Conservation (phyloP, 1,140 invertebrate species). For the silkworm (Bombyx mori) region DNA sequence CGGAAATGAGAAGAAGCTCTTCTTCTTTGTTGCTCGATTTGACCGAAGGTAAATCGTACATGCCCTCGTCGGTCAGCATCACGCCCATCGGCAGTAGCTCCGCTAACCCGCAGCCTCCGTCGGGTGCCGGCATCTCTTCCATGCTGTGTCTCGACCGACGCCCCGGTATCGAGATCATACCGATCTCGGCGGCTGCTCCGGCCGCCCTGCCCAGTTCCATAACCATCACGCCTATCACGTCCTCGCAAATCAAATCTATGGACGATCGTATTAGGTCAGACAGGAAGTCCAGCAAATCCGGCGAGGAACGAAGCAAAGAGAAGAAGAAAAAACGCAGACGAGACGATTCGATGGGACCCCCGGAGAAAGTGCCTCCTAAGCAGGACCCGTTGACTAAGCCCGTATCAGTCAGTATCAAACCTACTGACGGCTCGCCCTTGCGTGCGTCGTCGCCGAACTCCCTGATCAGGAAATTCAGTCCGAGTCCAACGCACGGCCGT, state of each 20-base stretch:
- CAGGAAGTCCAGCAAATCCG: constrained; percentile 75
- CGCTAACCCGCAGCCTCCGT: constrained; percentile 32
- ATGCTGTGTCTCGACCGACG: constrained; percentile 77
- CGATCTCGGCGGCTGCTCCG: constrained; percentile 75
- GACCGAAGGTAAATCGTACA: constrained; percentile 73
- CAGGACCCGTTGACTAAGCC: constrained; percentile 81
- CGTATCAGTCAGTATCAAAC: constrained; percentile 81
- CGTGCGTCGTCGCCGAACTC: constrained; percentile 75
- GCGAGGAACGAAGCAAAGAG: constrained; percentile 78
- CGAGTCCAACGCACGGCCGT: constrained; percentile 77
- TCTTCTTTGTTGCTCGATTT: constrained; percentile 67
- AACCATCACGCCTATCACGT: constrained; percentile 85
- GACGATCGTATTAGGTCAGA: constrained; percentile 76
- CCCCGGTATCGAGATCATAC: constrained; percentile 86
- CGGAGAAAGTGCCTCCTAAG: constrained; percentile 83
- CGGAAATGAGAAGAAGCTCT: constrained; percentile 42
- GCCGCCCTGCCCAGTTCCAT: constrained; percentile 82
- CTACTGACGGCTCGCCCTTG: constrained; percentile 76
- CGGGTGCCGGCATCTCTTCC: constrained; percentile 73
- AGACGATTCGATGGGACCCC: constrained; percentile 87
- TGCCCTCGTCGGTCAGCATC: constrained; percentile 84
- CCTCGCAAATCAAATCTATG: constrained; percentile 70
- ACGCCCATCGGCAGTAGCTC: constrained; percentile 76
- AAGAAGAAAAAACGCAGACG: constrained; percentile 85
- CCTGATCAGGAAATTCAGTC: constrained; percentile 77